A percentile compares a stretch with the other conserved stretches of the same genome.
Conservation (phyloP, 2,113 vertebrate species). For the Dolichotis patagonum region DNA sequence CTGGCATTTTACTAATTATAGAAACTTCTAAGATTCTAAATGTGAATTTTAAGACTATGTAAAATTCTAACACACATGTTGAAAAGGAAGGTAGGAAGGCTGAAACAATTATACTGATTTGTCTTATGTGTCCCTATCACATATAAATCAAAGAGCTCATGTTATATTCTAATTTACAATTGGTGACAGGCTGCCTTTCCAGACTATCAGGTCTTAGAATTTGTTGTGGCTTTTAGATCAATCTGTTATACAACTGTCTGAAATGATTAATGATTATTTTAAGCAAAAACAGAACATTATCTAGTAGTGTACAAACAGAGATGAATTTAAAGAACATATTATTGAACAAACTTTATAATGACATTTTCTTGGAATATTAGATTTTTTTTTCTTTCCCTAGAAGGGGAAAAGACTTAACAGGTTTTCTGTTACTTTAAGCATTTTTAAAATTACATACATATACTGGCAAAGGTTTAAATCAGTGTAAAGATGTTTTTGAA, state of each 20-base stretch:
- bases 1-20: constrained; percentile 61
- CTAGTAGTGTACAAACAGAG: not conserved
- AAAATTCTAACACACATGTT: constrained; percentile 35
- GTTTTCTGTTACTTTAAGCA: constrained; percentile 4
- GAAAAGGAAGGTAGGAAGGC: constrained; percentile 12
- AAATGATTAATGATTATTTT: constrained; percentile 59
- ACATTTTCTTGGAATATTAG: constrained; percentile 35
- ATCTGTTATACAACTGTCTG: not conserved
- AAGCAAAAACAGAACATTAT: constrained; percentile 42
- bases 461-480: constrained; percentile 53
- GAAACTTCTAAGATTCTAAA: constrained; percentile 39
- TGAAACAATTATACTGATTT: not conserved
- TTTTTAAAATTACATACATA: constrained; percentile 38
- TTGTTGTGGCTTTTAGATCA: not conserved
- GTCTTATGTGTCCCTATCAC: constrained; percentile 1
- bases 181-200: not conserved
- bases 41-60: constrained; percentile 40
- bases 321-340: constrained; percentile 44
- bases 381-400: not conserved
- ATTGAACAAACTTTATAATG: not conserved
- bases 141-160: not conserved
- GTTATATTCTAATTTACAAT: constrained; percentile 17
- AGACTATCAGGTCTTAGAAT: not conserved
- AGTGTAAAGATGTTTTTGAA: constrained; percentile 47
- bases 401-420: constrained; percentile 12